phyloP scores from a whole-genome alignment of 2,113 vertebrate genomes.

The Menura novaehollandiae region DNA sequence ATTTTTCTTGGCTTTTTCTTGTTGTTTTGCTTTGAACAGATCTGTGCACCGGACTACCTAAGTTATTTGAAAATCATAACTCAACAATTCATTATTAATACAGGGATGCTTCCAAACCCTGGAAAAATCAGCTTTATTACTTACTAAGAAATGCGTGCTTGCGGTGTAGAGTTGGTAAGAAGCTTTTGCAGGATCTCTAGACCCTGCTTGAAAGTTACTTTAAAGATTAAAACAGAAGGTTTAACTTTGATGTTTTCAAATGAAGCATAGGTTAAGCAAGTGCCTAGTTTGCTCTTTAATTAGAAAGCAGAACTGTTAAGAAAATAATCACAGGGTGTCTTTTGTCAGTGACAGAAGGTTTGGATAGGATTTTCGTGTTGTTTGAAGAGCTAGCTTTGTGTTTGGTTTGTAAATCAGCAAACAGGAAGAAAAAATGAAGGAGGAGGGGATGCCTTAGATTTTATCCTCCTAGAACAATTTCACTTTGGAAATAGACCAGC shows the following conservation, averaged over 20 bases:
- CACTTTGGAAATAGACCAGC: background rate
- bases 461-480: background rate
- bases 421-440: background rate
- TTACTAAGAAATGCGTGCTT: background rate
- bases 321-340: constrained; percentile 31
- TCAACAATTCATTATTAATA: background rate
- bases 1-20: background rate
- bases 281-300: constrained; percentile 52
- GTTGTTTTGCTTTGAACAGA: background rate
- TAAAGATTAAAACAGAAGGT: background rate
- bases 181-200: background rate
- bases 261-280: background rate
- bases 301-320: constrained; percentile 40
- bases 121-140: background rate
- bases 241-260: constrained; percentile 4
- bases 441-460: background rate
- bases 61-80: background rate
- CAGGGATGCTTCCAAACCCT: background rate
- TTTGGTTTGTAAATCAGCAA: constrained; percentile 39
- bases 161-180: background rate
- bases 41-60: background rate
- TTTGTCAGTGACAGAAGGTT: constrained; percentile 35
- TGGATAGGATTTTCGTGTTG: background rate
- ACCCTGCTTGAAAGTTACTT: background rate
- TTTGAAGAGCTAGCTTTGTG: background rate